A percentile compares a stretch with the other conserved stretches of the same genome.
These are phyloP conservation scores for Ypsolopha sequella DNA, from an alignment of 2,888 invertebrate genomes.

Conservation along the genomic window DNA sequence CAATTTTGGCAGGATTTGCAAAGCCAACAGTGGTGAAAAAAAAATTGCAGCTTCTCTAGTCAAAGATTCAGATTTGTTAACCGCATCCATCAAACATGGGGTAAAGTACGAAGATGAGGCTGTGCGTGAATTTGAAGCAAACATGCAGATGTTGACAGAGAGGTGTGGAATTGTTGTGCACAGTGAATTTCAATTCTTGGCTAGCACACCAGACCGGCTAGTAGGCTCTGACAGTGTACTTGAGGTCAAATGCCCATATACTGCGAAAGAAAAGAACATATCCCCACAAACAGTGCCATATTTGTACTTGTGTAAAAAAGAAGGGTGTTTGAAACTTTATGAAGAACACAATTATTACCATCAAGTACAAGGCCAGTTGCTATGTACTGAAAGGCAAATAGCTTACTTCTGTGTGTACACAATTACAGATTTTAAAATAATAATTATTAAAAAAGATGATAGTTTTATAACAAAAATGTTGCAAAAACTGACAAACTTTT, in stretches of 20 bases:
- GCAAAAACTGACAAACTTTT: no score
- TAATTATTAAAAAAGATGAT: no score
- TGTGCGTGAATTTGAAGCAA: background rate
- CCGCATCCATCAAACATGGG: background rate
- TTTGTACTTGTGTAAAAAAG: background rate
- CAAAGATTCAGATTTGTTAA: background rate
- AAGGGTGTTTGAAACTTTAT: background rate
- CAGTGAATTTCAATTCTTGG: background rate
- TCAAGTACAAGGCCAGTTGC: background rate
- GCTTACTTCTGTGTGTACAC: no score
- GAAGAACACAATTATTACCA: constrained; percentile 1
- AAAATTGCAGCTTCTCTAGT: background rate
- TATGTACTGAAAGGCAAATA: background rate
- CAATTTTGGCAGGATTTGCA: no score
- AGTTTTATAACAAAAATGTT: no score
- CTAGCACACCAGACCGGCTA: background rate
- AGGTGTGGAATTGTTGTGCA: background rate
- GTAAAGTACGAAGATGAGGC: background rate
- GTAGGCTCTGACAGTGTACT: background rate
- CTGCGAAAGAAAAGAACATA: background rate
- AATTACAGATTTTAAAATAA: no score
- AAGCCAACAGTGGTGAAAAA: no score
- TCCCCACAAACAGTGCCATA: constrained; percentile 1
- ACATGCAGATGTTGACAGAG: background rate
- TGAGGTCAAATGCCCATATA: constrained; percentile 2